phyloP scores from a whole-genome alignment of 37 sponge, comb jelly and placozoan genomes.

The Geodia barretti region DNA sequence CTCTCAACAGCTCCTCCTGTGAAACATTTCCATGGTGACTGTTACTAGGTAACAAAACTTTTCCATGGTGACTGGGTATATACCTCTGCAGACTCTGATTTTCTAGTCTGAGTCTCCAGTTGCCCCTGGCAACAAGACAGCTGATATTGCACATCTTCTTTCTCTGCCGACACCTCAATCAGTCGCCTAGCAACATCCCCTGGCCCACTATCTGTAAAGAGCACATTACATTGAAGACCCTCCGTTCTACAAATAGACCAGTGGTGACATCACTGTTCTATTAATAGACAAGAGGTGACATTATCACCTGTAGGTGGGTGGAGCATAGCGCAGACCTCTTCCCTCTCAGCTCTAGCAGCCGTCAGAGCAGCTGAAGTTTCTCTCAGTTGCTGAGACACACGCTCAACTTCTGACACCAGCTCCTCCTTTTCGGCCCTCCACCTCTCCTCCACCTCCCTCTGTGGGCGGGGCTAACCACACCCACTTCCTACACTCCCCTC shows the following conservation, averaged over 20 bases:
- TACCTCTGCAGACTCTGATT: constrained; percentile 32
- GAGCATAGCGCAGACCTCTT: neutral
- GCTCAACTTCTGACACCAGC: neutral
- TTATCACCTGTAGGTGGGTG: neutral
- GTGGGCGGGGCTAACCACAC: neutral
- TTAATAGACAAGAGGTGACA: no score
- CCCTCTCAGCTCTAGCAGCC: neutral
- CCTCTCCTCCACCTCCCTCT: neutral
- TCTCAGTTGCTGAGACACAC: neutral
- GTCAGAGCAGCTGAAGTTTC: neutral
- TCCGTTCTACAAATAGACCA: no score
- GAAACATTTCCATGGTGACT: neutral
- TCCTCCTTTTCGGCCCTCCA: neutral
- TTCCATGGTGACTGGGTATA: no score
- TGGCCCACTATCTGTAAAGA: constrained; percentile 1
- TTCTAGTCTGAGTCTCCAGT: constrained; percentile 3
- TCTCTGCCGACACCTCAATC: constrained; percentile 30
- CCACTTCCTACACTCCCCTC: no score
- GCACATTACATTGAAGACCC: no score
- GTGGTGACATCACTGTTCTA: no score
- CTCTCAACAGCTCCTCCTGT: neutral
- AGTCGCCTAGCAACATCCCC: constrained; percentile 3
- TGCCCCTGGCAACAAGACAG: constrained; percentile 6
- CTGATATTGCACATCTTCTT: constrained; percentile 38
- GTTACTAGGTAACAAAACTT: neutral